phyloP scores from a whole-genome alignment of 2,888 invertebrate genomes.

The Seira sanloemensis region DNA sequence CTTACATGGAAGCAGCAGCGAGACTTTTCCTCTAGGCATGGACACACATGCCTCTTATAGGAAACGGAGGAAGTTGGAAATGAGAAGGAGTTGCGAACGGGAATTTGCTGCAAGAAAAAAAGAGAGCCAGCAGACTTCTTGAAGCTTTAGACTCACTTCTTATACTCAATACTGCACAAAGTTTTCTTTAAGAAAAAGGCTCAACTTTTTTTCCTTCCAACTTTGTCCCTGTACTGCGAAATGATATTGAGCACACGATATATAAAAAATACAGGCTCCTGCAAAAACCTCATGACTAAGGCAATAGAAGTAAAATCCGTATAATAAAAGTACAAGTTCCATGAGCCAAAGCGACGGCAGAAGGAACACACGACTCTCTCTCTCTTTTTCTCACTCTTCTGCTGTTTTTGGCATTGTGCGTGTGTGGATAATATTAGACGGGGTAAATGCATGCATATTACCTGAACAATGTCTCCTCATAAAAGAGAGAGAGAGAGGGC shows the following conservation, averaged over 20 bases:
- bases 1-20: too few relatives aligned
- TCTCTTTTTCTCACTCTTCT: background rate
- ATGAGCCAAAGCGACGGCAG: too few relatives aligned
- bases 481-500: background rate
- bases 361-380: background rate
- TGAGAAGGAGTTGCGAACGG: background rate
- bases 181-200: too few relatives aligned
- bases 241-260: background rate
- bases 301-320: too few relatives aligned
- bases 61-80: background rate
- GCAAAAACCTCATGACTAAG: too few relatives aligned
- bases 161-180: background rate
- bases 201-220: too few relatives aligned
- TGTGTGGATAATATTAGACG: constrained; percentile 30
- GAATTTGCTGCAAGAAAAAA: background rate
- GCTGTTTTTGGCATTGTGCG: constrained; percentile 27
- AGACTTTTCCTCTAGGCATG: too few relatives aligned
- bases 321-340: too few relatives aligned
- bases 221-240: too few relatives aligned
- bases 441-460: background rate
- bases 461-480: background rate
- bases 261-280: too few relatives aligned
- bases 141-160: too few relatives aligned
- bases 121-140: background rate
- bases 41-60: too few relatives aligned